Base-by-base conservation (phyloP, 2,797 vertebrate genomes). In the Characodon lateralis region DNA sequence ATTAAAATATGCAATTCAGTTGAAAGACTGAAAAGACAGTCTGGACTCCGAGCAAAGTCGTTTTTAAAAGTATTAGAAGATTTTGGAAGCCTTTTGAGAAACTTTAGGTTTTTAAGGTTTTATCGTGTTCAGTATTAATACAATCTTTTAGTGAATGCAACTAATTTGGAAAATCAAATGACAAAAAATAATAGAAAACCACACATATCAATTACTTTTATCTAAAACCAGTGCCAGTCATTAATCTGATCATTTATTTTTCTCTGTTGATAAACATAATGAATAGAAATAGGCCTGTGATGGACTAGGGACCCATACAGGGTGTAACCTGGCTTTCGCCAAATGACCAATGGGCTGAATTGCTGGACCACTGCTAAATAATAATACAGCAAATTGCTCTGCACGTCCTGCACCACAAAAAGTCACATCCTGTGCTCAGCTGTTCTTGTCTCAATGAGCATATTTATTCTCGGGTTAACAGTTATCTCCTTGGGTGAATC, bases 351-450 rank as follows among this genome's bases (percentile, higher is more conserved):
- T 55, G 53, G 53, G 6, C 53, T 55, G 22, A 55, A 35, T 20
- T 20, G 18, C 51, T 53, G 5, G 51, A 53, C 51, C 51, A 6
- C 51, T 53, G 18, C 51, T 53, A 4, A 14, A 14, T 53, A 46
- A 89, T 73, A 46, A 89, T 75, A 83, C 69, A 48, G 72, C 72
- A 39, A n/a, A n/a, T n/a, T 85, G 74, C 80, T 65, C 51, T 20
- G 46, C 26, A 16, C 72, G 51, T 69, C 48, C 31, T 50, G 41
- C 2, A 59, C 46, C 50, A 18, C 71, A 41, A 76, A 51, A 26
- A 75, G 73, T 74, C 83, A 28, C 18, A 28, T 75, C 69, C 78
- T 71, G n/a, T 46, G 73, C 10, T 76, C 31, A 24, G 46, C 20
- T 61, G 53, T 71, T 18, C 58, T 56, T 53, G 28, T 72, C 51